A percentile compares a stretch with the other conserved stretches of the same genome.
phyloP scores from a whole-genome alignment of 2,888 invertebrate species.

The Tinea semifulvella region DNA sequence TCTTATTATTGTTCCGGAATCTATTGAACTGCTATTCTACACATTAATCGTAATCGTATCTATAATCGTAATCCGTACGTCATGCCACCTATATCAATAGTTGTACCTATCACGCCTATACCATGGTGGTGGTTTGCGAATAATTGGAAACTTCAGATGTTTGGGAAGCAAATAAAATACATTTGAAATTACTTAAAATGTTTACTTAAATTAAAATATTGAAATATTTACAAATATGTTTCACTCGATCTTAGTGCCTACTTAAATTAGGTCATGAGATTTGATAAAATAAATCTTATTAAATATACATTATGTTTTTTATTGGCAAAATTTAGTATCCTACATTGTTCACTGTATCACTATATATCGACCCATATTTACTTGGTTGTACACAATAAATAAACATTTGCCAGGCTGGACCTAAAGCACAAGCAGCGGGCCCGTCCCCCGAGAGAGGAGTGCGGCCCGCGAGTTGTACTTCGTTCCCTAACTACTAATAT shows the following conservation, averaged over 20 bases:
- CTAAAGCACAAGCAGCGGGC: constrained; percentile 9
- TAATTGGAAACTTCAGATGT: constrained; percentile 49
- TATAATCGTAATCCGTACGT: neutral
- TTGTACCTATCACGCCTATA: too few relatives aligned
- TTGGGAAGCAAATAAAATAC: constrained; percentile 59
- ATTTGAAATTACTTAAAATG: constrained; percentile 56
- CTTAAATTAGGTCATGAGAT: constrained; percentile 52
- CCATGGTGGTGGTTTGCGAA: constrained; percentile 5
- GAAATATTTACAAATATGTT: constrained; percentile 62
- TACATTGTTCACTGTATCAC: too few relatives aligned
- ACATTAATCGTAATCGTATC: too few relatives aligned
- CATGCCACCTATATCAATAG: neutral
- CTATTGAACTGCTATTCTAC: too few relatives aligned
- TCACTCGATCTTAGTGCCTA: constrained; percentile 58
- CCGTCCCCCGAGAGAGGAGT: neutral
- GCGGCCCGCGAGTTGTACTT: constrained; percentile 8
- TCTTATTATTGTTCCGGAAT: too few relatives aligned
- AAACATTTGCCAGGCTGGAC: too few relatives aligned
- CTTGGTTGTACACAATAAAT: too few relatives aligned
- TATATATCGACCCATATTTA: too few relatives aligned
- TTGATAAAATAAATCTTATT: constrained; percentile 60
- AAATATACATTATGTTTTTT: constrained; percentile 48
- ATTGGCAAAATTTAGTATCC: constrained; percentile 39
- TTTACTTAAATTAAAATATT: constrained; percentile 64
- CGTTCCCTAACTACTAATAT: neutral